Base-by-base conservation (phyloP, 1,140 invertebrate species). In the Drosophila pachea region DNA sequence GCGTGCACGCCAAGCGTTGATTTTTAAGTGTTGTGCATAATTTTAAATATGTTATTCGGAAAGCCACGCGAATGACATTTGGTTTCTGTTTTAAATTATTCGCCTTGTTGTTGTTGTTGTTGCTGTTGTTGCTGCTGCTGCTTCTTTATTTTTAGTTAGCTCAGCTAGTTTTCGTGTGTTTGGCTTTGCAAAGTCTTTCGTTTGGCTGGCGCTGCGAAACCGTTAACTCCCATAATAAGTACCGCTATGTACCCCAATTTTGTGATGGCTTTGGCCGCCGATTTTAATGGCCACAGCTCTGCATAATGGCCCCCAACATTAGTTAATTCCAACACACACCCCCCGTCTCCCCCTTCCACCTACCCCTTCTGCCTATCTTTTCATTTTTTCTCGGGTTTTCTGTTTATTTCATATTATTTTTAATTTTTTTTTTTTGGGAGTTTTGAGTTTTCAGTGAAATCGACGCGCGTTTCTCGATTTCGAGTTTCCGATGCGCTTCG, bases 21-120 rank as follows among this genome's bases (percentile, higher is more conserved):
- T 86, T 86, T 84, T 84, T 86, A 86, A 86, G 81, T 86, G 81
- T 86, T 86, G 74, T 86, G 81, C 77, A 86, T 86, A 86, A 86
- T 77, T 86, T 86, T 86, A 86, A 86, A 86, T 86, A 86, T 67
- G 45, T 56, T 66, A 70, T 31, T 58, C 54, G 62, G 62, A 68
- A 68, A 63, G 35, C 48, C 36, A 42, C 12, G 73, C 74, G 76
- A 69, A 78, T 73, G 76, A 79, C 73, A 74, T 76, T 79, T 79
- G 73, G 70, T 76, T 73, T 76, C 77, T 81, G 71, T 69, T 81
- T 79, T 71, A 86, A 77, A 76, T 77, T 79, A 86, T 79, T 74
- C 73, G 58, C 63, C 5, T 40, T 43, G 53, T 73, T 66, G 76
- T 76, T 64, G 78, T 76, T 84, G 22, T 3, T 22, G 22, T 59